Base-by-base conservation (phyloP, 2,888 invertebrate species). In the Ephialtes manifestator region DNA sequence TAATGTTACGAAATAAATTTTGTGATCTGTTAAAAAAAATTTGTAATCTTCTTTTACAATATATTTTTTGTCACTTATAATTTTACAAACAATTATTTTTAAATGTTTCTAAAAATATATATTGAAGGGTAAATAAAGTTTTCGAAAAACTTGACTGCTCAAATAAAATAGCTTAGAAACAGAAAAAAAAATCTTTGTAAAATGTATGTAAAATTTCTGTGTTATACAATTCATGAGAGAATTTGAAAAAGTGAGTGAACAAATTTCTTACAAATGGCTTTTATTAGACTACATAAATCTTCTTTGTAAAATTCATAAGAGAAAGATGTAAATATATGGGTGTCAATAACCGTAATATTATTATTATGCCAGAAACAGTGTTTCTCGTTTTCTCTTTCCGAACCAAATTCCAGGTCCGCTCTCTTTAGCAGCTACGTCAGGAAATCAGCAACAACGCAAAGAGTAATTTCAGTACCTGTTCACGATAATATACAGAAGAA, bases 401-500 rank as follows among this genome's bases (percentile, higher is more conserved):
- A n/a, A 20, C 24, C 79, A 39, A 80, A 80, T 84, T 76, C 71
- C 84, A 35, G 43, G 28, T 53, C 15, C 18, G 48, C 82, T 79
- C 43, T 80, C 76, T 76, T 72, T 67, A 35, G 55, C 48, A 68
- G 46, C 24, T 20, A 35, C 28, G 65, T 72, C 76, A 79, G 60
- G 76, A 72, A 83, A 85, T 83, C 82, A 67, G 65, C 79, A 76
- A 78, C 53, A 51, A 10, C 53, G 80, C 76, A 67, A 60, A 85
- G 79, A 80, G 83, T 83, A 83, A 85, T 80, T 80, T 80, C 76
- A 72, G 75, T 82, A 82, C 82, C 82, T 85, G 85, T 77, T 85
- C 79, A 70, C 65, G 82, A 48, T 70, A 48, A 74, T 58, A 74
- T 65, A 51, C 63, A 35, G 76, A 67, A 48, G 48, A 58, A 65